A percentile compares a stretch with the other conserved stretches of the same genome.
Evolutionary conservation across 2,888 invertebrate species (phyloP).

Genomic region (Drosophila prostipennis): DNA sequence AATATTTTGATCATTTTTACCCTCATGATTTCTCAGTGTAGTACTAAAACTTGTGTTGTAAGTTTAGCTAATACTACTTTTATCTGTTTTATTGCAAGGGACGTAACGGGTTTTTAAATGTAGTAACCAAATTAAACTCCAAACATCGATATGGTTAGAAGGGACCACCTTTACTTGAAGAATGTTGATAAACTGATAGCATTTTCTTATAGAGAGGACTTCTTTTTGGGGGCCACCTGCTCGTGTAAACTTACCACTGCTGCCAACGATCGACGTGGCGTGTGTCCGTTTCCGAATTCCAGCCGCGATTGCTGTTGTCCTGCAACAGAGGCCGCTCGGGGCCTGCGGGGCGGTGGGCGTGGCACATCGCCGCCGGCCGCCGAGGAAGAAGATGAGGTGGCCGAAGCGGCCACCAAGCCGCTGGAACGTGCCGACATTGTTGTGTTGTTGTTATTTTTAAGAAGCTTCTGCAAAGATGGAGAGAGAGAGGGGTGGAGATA

Average conservation of each 20-base stretch:
- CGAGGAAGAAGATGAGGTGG: constrained; percentile 30
- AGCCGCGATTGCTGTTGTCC: constrained; percentile 74
- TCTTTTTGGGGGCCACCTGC: not conserved
- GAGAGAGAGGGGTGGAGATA: not conserved
- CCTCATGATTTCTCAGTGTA: too few species aligned
- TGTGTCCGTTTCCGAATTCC: constrained; percentile 76
- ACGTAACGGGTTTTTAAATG: too few species aligned
- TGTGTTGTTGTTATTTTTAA: constrained; percentile 9
- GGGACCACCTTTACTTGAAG: too few species aligned
- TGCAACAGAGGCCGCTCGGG: constrained; percentile 81
- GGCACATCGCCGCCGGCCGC: constrained; percentile 70
- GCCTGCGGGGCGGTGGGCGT: constrained; percentile 82
- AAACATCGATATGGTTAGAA: too few species aligned
- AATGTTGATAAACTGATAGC: too few species aligned
- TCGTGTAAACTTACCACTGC: constrained; percentile 63
- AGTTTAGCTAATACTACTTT: too few species aligned
- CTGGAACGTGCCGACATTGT: constrained; percentile 68
- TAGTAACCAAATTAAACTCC: too few species aligned
- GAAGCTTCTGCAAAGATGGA: constrained; percentile 25
- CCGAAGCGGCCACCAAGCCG: constrained; percentile 37
- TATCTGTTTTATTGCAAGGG: too few species aligned
- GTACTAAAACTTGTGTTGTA: too few species aligned
- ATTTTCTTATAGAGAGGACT: not conserved
- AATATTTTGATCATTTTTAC: too few species aligned
- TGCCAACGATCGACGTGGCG: constrained; percentile 82